phyloP scores from a whole-genome alignment of 23 tunicate species.

The Diplosoma virens region DNA sequence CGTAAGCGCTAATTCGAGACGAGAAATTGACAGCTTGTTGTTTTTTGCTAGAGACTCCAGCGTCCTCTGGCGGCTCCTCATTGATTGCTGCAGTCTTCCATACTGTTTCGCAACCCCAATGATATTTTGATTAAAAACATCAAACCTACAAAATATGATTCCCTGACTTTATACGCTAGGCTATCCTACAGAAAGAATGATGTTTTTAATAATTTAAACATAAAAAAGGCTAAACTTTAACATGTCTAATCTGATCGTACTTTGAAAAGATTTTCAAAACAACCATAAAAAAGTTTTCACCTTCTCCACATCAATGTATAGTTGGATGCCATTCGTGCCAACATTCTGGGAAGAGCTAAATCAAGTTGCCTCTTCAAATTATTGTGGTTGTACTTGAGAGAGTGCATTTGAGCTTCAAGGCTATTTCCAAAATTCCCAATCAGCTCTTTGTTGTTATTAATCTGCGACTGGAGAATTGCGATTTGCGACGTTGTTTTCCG shows the following conservation, averaged over 20 bases:
- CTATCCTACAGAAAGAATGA: too few relatives aligned
- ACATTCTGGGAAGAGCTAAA: neutral
- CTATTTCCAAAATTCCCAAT: neutral
- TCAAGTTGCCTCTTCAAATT: neutral
- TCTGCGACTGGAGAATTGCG: neutral
- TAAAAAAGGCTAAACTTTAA: too few relatives aligned
- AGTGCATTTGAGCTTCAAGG: neutral
- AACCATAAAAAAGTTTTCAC: too few relatives aligned
- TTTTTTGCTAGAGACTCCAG: conserved; percentile 8
- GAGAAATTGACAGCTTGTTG: neutral
- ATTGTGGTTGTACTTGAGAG: neutral
- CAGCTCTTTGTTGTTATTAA: conserved; percentile 15
- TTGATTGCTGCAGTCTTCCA: neutral
- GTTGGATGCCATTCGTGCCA: neutral
- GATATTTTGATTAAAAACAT: neutral
- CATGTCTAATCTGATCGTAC: too few relatives aligned
- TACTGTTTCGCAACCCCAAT: conserved; percentile 8
- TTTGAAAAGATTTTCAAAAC: too few relatives aligned
- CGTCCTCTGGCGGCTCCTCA: neutral
- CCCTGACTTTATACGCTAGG: too few relatives aligned
- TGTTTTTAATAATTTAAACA: too few relatives aligned
- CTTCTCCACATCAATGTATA: neutral
- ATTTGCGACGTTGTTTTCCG: neutral
- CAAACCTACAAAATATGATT: conserved; percentile 14
- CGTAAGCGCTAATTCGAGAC: neutral